Percentiles rank a stretch among this genome's conserved stretches.
Conservation (phyloP, 92 coral and sea anemone species). For the Pocillopora grandis region DNA sequence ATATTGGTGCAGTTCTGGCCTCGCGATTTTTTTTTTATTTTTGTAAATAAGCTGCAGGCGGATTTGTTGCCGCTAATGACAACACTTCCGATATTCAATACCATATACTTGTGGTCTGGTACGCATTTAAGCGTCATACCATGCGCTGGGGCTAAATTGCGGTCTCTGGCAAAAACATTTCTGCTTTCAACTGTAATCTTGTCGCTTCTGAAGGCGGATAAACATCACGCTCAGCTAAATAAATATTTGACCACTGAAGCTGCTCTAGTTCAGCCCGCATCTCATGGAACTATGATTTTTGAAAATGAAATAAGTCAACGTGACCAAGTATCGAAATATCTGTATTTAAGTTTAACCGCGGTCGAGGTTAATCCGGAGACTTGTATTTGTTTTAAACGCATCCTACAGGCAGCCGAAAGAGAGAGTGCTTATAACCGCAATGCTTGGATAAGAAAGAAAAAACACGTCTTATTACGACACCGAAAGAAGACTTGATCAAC, state of each 20-base stretch:
- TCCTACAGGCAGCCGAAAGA: neutral
- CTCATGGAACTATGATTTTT: neutral
- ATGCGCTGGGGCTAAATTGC: slow-evolving; percentile 10
- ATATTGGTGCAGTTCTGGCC: neutral
- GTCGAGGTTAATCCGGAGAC: slow-evolving; percentile 21
- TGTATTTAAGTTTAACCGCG: neutral
- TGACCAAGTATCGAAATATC: neutral
- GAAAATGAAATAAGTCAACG: neutral
- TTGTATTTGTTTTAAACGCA: slow-evolving; percentile 10
- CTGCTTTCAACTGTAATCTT: slow-evolving; percentile 19
- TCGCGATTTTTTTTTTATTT: slow-evolving; percentile 4
- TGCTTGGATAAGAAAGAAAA: neutral
- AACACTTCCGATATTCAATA: slow-evolving; percentile 40
- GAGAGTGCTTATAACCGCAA: too few relatives aligned
- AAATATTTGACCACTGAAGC: neutral
- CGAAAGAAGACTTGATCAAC: too few relatives aligned
- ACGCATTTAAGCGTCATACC: neutral
- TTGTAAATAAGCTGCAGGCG: slow-evolving; percentile 15
- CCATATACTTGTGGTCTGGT: slow-evolving; percentile 14
- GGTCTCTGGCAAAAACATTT: slow-evolving; percentile 3
- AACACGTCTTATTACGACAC: neutral
- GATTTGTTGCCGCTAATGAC: slow-evolving; percentile 39
- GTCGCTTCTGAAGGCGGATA: neutral
- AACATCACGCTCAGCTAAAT: neutral
- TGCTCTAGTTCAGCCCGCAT: too few relatives aligned